Conservation (phyloP, 2,888 invertebrate species). For the Octonoba sinensis region DNA sequence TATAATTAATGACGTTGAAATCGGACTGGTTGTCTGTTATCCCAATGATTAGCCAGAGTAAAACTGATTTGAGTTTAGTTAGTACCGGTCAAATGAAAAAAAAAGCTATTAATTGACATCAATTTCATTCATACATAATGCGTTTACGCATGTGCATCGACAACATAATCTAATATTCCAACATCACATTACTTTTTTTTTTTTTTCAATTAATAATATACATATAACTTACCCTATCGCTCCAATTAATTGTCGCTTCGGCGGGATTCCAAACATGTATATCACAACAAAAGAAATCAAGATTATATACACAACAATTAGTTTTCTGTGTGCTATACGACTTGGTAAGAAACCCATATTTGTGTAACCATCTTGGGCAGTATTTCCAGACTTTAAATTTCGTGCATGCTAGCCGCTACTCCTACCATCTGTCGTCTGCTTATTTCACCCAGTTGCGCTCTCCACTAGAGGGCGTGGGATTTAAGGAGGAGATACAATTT, state of each 20-base stretch:
- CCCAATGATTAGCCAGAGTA: too few relatives aligned
- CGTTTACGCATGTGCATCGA: too few relatives aligned
- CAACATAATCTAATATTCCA: too few relatives aligned
- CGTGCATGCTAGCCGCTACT: too few relatives aligned
- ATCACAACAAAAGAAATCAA: constrained; percentile 28
- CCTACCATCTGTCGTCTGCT: constrained; percentile 12
- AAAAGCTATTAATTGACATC: too few relatives aligned
- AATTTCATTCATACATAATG: too few relatives aligned
- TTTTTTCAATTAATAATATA: too few relatives aligned
- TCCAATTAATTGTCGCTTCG: constrained; percentile 14
- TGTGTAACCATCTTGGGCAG: background rate
- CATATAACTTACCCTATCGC: constrained; percentile 2
- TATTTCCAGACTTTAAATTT: background rate
- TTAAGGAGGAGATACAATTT: constrained; percentile 17
- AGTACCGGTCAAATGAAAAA: too few relatives aligned
- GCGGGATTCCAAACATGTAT: constrained; percentile 30
- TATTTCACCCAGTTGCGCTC: constrained; percentile 19
- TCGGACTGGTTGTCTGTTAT: too few relatives aligned
- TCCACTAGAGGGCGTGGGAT: constrained; percentile 34
- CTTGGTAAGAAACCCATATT: constrained; percentile 17
- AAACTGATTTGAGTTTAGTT: too few relatives aligned
- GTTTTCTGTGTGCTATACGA: constrained; percentile 5
- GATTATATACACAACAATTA: constrained; percentile 26
- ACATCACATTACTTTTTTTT: too few relatives aligned
- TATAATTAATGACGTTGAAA: too few relatives aligned